phyloP scores from a whole-genome alignment of 2,797 vertebrate genomes.

The Crenichthys baileyi region DNA sequence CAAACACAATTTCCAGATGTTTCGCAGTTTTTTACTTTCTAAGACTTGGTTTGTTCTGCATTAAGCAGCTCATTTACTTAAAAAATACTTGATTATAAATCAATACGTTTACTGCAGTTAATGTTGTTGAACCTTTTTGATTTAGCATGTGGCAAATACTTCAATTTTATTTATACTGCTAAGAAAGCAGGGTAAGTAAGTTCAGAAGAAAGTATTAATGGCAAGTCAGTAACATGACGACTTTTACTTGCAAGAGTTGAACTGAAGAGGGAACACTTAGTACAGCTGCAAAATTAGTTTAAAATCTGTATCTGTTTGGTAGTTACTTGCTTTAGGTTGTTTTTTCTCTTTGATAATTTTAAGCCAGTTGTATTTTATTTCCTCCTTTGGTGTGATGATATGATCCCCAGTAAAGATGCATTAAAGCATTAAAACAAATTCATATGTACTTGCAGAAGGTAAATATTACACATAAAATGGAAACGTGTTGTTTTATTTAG shows the following conservation, averaged over 20 bases:
- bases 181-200: no score
- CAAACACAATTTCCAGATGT: slow-evolving; percentile 70
- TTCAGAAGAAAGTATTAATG: background rate
- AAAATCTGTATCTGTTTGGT: background rate
- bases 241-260: background rate
- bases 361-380: background rate
- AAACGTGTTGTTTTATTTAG: no score
- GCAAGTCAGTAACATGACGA: no score
- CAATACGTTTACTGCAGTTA: background rate
- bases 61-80: slow-evolving; percentile 14
- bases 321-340: background rate
- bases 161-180: background rate
- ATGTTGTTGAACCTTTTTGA: background rate
- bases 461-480: background rate
- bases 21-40: slow-evolving; percentile 43
- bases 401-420: no score
- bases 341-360: background rate
- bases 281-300: background rate
- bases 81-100: background rate
- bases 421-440: background rate
- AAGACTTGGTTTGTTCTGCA: slow-evolving; percentile 20
- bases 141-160: background rate
- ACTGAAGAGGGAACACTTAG: slow-evolving; percentile 5
- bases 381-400: background rate
- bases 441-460: background rate